Conservation (phyloP, 2,888 invertebrate genomes). For the Eucera pruinosa region DNA sequence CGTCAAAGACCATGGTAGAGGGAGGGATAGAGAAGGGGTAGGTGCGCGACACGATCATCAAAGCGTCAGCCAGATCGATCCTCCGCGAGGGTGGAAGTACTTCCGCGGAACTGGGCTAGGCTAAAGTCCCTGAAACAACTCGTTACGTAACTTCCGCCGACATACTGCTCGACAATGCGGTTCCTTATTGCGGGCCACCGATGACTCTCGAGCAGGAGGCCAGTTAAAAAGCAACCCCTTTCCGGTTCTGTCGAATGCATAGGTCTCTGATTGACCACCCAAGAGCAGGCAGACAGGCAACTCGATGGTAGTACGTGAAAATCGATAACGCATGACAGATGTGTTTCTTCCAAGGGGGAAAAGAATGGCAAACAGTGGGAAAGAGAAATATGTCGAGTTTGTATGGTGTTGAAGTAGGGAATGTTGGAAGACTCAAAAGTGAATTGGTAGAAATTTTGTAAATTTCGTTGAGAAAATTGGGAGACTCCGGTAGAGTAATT, state of each 20-base stretch:
- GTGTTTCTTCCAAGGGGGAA: not conserved
- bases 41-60: conserved; percentile 44
- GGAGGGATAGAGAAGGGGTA: not conserved
- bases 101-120: conserved; percentile 55
- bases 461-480: conserved; percentile 19
- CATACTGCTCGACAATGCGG: conserved; percentile 47
- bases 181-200: conserved; percentile 43
- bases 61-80: conserved; percentile 50
- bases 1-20: conserved; percentile 20
- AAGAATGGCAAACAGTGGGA: not conserved
- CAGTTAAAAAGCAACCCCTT: not conserved
- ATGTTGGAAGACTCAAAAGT: not conserved
- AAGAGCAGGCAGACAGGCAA: not conserved
- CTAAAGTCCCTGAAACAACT: conserved; percentile 60
- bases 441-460: not conserved
- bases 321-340: conserved; percentile 35
- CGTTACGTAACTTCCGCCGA: conserved; percentile 60
- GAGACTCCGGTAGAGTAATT: conserved; percentile 9
- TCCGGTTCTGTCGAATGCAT: not conserved
- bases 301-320: conserved; percentile 13
- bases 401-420: not conserved
- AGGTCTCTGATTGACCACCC: not conserved
- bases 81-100: conserved; percentile 38
- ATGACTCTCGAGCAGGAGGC: conserved; percentile 32
- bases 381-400: not conserved